phyloP scores from a whole-genome alignment of 2,113 vertebrate species.

The Ardeotis arabs region DNA sequence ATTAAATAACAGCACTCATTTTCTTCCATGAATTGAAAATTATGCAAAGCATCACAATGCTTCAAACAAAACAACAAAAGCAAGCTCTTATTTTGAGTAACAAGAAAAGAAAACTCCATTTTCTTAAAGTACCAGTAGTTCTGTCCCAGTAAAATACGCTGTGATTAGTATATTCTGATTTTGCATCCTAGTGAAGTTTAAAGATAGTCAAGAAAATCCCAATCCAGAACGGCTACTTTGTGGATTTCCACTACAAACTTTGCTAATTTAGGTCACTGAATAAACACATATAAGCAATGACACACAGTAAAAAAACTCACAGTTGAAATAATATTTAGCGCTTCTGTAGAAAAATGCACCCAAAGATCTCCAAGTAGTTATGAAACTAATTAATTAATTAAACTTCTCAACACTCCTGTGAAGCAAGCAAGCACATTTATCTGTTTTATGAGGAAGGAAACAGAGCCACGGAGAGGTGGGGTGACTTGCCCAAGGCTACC shows the following conservation, averaged over 20 bases:
- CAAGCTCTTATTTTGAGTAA: neutral
- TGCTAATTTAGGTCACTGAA: neutral
- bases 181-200: neutral
- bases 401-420: conserved; percentile 43
- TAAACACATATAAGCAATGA: neutral
- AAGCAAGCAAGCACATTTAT: conserved; percentile 27
- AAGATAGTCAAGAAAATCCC: neutral
- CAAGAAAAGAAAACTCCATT: neutral
- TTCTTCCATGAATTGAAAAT: neutral
- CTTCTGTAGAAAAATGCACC: neutral
- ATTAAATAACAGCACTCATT: neutral
- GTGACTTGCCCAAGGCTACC: conserved; percentile 11
- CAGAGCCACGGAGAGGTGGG: conserved; percentile 24
- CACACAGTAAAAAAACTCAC: neutral
- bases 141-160: neutral
- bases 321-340: neutral
- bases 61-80: neutral
- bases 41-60: neutral
- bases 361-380: conserved; percentile 27
- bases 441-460: conserved; percentile 36
- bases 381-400: conserved; percentile 38
- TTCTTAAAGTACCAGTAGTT: neutral
- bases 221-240: neutral
- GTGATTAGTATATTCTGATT: neutral
- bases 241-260: neutral